Conservation (phyloP, 92 coral and sea anemone genomes). For the Phymanthus crucifer region DNA sequence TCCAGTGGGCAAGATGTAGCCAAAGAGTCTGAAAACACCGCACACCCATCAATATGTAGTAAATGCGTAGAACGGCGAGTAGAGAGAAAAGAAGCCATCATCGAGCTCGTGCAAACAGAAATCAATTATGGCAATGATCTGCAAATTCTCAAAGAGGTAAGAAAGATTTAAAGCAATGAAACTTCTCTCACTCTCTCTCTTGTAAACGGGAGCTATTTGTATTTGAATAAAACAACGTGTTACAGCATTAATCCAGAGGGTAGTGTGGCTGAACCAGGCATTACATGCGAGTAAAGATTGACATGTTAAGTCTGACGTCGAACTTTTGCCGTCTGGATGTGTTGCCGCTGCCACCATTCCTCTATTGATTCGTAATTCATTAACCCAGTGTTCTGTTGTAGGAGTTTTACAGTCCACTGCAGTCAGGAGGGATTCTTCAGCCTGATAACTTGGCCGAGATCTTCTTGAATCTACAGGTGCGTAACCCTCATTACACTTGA, state of each 20-base stretch:
- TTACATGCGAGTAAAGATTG: no score
- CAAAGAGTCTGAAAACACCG: constrained; percentile 5
- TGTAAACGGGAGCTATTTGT: no score
- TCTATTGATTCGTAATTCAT: neutral
- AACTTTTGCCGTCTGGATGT: no score
- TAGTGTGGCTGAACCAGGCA: no score
- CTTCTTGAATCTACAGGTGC: constrained; percentile 90
- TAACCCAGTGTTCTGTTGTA: constrained; percentile 8
- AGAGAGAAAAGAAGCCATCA: constrained; percentile 93
- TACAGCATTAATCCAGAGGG: no score
- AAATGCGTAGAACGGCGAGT: constrained; percentile 83
- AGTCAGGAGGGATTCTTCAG: constrained; percentile 86
- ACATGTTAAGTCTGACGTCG: no score
- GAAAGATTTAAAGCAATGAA: no score
- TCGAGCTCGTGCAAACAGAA: constrained; percentile 95
- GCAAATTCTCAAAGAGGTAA: constrained; percentile 92
- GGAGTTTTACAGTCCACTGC: constrained; percentile 96
- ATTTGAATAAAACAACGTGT: no score
- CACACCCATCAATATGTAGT: constrained; percentile 58
- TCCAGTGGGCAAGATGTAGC: constrained; percentile 16
- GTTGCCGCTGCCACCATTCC: neutral
- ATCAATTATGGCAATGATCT: constrained; percentile 92
- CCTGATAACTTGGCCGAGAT: constrained; percentile 90
- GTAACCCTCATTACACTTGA: neutral
- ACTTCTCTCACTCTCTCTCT: no score